phyloP scores from a whole-genome alignment of 1,140 invertebrate species.

The Pseudomyrmex cubaensis region DNA sequence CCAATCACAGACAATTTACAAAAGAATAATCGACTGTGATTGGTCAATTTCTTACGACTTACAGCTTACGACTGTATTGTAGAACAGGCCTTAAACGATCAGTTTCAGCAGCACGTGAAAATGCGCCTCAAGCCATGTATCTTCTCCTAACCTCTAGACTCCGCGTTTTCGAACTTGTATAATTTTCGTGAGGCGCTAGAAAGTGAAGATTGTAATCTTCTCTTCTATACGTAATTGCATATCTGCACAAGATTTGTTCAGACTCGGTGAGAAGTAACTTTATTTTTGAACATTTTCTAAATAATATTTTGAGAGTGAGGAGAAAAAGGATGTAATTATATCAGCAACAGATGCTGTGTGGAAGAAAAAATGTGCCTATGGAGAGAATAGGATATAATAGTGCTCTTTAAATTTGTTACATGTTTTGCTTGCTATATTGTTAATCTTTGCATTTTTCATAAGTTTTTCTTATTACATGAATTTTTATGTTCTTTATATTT shows the following conservation, averaged over 20 bases:
- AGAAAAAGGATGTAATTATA: conserved; percentile 27
- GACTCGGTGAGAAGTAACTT: conserved; percentile 26
- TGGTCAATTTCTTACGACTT: no score
- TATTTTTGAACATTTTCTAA: background rate
- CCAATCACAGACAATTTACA: no score
- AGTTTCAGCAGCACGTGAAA: no score
- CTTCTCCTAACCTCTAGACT: conserved; percentile 42
- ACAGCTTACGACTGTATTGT: no score
- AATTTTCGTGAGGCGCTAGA: background rate
- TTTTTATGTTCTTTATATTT: no score
- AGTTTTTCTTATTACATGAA: no score
- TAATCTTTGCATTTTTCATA: no score
- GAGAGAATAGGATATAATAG: background rate
- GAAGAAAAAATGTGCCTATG: background rate
- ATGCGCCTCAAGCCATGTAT: background rate
- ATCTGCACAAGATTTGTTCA: background rate
- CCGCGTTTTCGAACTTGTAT: background rate
- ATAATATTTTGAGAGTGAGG: background rate
- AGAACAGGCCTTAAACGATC: no score
- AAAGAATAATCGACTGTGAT: no score
- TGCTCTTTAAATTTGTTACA: background rate
- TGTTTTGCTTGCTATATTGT: no score
- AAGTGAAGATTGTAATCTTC: background rate
- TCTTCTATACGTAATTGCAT: background rate
- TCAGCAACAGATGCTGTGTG: conserved; percentile 54